Conservation (phyloP, 2,888 invertebrate genomes). For the Hypena proboscidalis region DNA sequence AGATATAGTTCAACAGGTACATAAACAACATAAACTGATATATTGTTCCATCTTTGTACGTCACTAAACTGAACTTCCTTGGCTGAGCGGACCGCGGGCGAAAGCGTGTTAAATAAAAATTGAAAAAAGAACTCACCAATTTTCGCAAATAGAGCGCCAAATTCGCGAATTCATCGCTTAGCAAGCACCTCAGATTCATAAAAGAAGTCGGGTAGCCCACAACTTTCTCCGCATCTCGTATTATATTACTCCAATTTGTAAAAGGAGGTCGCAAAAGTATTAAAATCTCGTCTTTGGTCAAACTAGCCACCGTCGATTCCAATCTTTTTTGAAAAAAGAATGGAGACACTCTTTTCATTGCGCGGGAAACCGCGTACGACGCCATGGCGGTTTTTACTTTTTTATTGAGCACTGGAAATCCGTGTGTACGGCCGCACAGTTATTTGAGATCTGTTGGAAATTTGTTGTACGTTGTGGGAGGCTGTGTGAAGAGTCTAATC, state of each 20-base stretch:
- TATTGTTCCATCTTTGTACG: no score
- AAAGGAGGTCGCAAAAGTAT: conserved; percentile 75
- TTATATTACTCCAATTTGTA: conserved; percentile 78
- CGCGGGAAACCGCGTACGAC: conserved; percentile 70
- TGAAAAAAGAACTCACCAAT: conserved; percentile 69
- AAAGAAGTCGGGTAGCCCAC: conserved; percentile 86
- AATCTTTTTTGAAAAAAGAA: conserved; percentile 73
- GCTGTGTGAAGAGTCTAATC: conserved; percentile 11
- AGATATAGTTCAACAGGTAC: no score
- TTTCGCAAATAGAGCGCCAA: conserved; percentile 81
- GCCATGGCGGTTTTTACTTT: conserved; percentile 56
- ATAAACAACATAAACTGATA: no score
- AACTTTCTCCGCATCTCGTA: conserved; percentile 81
- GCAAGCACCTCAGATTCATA: conserved; percentile 84
- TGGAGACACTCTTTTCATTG: conserved; percentile 64
- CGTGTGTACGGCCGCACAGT: conserved; percentile 25
- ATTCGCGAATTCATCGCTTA: conserved; percentile 87
- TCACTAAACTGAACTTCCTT: no score
- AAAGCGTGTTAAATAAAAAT: no score
- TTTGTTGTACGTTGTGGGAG: conserved; percentile 22
- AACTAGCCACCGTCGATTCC: conserved; percentile 77
- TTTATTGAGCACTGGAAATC: conserved; percentile 29
- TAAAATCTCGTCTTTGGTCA: conserved; percentile 78
- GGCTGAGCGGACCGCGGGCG: no score
- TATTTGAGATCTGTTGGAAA: conserved; percentile 40